Conservation (phyloP, 2,888 invertebrate species). For the Lochmaea capreae region DNA sequence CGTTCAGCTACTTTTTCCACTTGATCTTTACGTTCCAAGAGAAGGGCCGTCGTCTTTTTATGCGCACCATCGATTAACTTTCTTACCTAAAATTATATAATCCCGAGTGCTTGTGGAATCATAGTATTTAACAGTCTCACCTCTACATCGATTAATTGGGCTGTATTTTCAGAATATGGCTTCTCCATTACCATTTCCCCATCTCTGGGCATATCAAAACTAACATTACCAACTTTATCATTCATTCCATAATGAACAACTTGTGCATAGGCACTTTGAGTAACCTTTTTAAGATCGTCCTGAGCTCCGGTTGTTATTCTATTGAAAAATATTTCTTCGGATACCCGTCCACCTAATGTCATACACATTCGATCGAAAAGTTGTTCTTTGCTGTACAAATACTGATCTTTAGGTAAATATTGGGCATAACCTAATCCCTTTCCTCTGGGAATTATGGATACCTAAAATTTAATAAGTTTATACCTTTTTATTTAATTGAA, state of each 20-base stretch:
- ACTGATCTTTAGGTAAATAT: conserved; percentile 98
- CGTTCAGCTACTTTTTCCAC: conserved; percentile 91
- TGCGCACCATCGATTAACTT: conserved; percentile 83
- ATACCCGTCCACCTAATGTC: conserved; percentile 97
- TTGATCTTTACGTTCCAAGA: conserved; percentile 83
- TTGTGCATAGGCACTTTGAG: conserved; percentile 97
- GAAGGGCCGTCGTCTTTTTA: conserved; percentile 79
- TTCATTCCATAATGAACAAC: conserved; percentile 99
- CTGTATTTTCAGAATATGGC: conserved; percentile 98
- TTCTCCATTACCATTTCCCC: conserved; percentile 96
- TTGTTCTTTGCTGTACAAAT: conserved; percentile 96
- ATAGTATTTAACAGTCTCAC: conserved; percentile 48
- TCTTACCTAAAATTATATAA: conserved; percentile 61
- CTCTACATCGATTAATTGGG: conserved; percentile 95
- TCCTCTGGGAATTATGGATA: conserved; percentile 96
- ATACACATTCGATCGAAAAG: conserved; percentile 98
- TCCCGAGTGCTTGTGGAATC: too few species aligned
- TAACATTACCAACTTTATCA: conserved; percentile 94
- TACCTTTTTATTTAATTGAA: neutral
- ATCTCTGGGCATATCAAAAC: conserved; percentile 93
- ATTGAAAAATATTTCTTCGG: conserved; percentile 96
- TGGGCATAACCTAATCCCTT: conserved; percentile 99
- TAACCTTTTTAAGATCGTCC: conserved; percentile 98
- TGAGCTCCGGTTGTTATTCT: conserved; percentile 98
- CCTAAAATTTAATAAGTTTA: conserved; percentile 34